These are phyloP conservation scores for Dexiosoma caninum DNA, from an alignment of 2,888 invertebrate species.

Conservation along the genomic window DNA sequence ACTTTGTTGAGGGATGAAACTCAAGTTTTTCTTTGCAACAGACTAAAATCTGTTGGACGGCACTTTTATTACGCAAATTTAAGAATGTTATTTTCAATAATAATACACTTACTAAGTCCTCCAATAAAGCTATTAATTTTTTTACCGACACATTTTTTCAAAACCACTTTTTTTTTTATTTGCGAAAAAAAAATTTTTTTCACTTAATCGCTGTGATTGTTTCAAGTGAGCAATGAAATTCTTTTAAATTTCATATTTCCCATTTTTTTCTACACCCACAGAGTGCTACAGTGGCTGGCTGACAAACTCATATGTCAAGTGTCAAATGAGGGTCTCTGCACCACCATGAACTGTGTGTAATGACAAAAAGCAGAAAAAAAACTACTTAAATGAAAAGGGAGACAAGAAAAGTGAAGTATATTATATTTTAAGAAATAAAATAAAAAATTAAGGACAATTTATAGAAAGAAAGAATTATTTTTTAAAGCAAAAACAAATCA, in stretches of 20 bases:
- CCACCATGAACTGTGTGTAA: constrained; percentile 37
- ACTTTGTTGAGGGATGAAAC: no score
- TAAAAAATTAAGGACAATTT: constrained; percentile 22
- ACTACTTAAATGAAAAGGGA: background rate
- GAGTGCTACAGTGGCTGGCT: constrained; percentile 56
- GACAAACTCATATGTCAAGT: constrained; percentile 67
- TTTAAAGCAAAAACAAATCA: constrained; percentile 33
- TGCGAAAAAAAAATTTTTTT: background rate
- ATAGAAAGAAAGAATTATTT: background rate
- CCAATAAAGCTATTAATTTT: no score
- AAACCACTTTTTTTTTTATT: background rate
- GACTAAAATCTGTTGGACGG: background rate
- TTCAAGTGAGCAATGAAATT: no score
- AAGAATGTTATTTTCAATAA: no score
- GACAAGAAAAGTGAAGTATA: background rate
- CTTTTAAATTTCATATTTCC: no score
- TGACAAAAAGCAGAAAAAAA: constrained; percentile 37
- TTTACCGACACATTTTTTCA: no score
- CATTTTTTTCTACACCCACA: no score
- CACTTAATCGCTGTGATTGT: background rate
- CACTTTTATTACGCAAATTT: no score
- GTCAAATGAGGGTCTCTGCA: constrained; percentile 60
- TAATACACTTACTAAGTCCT: no score
- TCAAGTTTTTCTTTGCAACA: no score
- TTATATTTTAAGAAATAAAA: background rate